A percentile compares a stretch with the other conserved stretches of the same genome.
Conservation (phyloP, 1,140 invertebrate genomes). For the Papilio glaucus region DNA sequence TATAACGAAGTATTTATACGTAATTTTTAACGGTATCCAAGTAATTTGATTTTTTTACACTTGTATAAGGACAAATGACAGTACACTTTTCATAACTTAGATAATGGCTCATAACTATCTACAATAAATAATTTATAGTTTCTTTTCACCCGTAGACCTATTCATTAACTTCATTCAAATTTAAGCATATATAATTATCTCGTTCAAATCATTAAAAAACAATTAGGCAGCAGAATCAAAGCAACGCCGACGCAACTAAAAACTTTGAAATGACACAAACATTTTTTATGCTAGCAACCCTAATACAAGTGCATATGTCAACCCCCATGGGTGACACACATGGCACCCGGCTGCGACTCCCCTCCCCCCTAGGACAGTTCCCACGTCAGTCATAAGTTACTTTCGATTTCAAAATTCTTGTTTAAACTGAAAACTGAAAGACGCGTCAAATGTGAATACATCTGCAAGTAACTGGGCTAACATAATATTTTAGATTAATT, state of each 20-base stretch:
- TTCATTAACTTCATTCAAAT: neutral
- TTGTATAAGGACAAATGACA: too few relatives aligned
- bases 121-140: too few relatives aligned
- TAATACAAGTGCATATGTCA: conserved; percentile 56
- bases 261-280: conserved; percentile 28
- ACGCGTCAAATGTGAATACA: neutral
- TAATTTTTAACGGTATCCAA: too few relatives aligned
- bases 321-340: conserved; percentile 60
- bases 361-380: conserved; percentile 13
- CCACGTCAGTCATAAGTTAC: conserved; percentile 30
- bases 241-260: conserved; percentile 5
- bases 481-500: neutral
- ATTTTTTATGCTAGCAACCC: conserved; percentile 49
- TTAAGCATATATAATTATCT: neutral
- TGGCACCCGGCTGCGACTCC: conserved; percentile 56
- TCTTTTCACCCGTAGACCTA: neutral
- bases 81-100: too few relatives aligned
- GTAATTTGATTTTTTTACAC: too few relatives aligned
- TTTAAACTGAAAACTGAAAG: neutral
- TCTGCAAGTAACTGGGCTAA: conserved; percentile 9
- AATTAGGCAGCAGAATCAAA: conserved; percentile 9
- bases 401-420: neutral
- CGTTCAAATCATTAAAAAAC: conserved; percentile 30
- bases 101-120: too few relatives aligned
- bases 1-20: too few relatives aligned